Evolutionary conservation across 2,888 invertebrate species (phyloP), one percentile per base, ranked within the genome.

Genomic region (Nomada hirtipes): DNA sequence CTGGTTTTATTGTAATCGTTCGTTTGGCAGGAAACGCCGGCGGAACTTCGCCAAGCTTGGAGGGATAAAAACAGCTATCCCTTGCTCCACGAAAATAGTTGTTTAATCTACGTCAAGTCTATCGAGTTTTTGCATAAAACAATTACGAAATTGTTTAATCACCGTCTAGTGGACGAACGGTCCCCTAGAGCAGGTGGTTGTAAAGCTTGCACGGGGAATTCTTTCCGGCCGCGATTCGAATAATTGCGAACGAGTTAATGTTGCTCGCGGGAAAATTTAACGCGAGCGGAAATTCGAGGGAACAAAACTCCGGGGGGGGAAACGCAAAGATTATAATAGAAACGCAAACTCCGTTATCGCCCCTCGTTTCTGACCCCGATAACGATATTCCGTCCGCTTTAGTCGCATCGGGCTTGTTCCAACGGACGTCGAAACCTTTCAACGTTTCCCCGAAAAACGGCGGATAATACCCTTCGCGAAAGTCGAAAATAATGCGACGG

Each of bases 291-390:
- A 63, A 70, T 59, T 42, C 13, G 20, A 15, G 20, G 52, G 9
- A 13, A 59, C 29, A 18, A 52, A 9, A 36, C 10, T 26, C 29
- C 36, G 13, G 18, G 20, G 20, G 20, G 29, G 23, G 4, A 4
- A 23, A 15, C 7, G 63, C 47, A 20, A 23, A 13, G 60, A 20
- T 36, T 18, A 11, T 36, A 42, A 71, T 3, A 52, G 59, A 70
- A 71, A 50, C 59, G 59, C 36, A 36, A 71, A 61, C 50, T 42
- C 36, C 36, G 50, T 70, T 67, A 74, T 74, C 67, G 1, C n/a
- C 13, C 26, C 42, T 60, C 26, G 63, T 47, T 18, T 18, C 11
- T 23, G 29, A 2, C 57, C 0, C 9, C 20, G 65, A 20, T 65
- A 44, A 55, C 47, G 44, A 15, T 55, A 44, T 42, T 20, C 44